Percentiles rank a stretch among this genome's conserved stretches.
These are phyloP conservation scores for Laticauda laticaudata DNA, from an alignment of 2,113 vertebrate genomes.

Conservation along the genomic window DNA sequence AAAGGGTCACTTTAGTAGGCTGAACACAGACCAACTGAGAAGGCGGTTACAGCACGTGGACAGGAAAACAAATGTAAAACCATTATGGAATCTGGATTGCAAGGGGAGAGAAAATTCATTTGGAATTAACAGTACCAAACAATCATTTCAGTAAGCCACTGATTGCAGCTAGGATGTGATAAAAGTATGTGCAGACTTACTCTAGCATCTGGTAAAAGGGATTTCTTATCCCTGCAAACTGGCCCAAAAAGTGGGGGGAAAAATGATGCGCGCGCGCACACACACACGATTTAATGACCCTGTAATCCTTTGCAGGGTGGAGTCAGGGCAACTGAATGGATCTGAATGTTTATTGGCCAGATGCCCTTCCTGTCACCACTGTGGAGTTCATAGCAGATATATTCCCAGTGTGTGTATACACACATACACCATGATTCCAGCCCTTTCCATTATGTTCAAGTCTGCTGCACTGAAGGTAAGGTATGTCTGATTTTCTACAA, in stretches of 20 bases:
- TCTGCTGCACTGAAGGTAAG: background rate
- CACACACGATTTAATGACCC: too few species aligned
- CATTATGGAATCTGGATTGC: conserved; percentile 34
- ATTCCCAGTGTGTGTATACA: too few species aligned
- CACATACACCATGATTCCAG: background rate
- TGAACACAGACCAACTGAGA: conserved; percentile 37
- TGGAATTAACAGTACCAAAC: conserved; percentile 55
- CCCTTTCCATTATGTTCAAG: background rate
- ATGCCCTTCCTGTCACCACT: too few species aligned
- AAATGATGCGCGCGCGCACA: too few species aligned
- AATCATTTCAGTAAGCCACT: conserved; percentile 57
- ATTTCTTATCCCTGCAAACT: conserved; percentile 10
- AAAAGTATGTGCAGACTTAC: conserved; percentile 57
- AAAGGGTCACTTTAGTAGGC: conserved; percentile 32
- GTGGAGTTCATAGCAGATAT: too few species aligned
- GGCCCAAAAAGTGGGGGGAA: background rate
- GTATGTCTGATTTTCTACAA: background rate
- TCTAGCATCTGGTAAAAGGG: conserved; percentile 63
- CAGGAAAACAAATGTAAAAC: conserved; percentile 53
- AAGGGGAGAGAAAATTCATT: conserved; percentile 50
- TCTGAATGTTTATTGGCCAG: too few species aligned
- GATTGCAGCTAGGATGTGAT: conserved; percentile 12
- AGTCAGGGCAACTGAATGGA: too few species aligned
- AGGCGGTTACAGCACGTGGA: conserved; percentile 35
- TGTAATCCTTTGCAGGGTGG: too few species aligned